Base-by-base conservation (phyloP, 2,113 vertebrate species). In the Ranitomeya imitator region DNA sequence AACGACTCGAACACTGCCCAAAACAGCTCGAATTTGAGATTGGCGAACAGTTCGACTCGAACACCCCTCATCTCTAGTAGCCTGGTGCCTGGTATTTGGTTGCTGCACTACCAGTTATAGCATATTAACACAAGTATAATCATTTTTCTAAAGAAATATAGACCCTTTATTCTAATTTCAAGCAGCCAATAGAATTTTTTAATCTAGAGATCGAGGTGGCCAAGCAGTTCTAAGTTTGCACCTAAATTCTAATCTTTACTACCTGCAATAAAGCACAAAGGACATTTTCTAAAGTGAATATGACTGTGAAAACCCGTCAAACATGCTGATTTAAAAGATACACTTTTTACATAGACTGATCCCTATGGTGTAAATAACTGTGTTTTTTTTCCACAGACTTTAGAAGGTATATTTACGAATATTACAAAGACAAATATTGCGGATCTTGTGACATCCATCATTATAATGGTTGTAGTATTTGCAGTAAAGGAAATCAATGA, bases 401-500 rank as follows among this genome's bases (percentile, higher is more conserved):
- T 99, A 78, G 83, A 94, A 89, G 94, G 93, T 0, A 7, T 98
- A 88, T 97, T 99, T 88, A 91, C 85, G 14, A 95, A 97, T 89
- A 98, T 99, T 89, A 88, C 92, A 2, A 45, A 96, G 0, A 95
- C 95, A 82, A 99, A 99, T 15, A 78, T 97, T 0, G 96, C 97
- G 45, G 98, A 98, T 88, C 93, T 99, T 19, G 94, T 99, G 89
- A 98, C 97, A 0, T 92, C 97, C 10, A 52, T 98, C 59, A 21
- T 98, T 79, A 94, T 98, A 90, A 94, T 99, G 90, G 65, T 96
- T 73, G 80, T 95, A 1, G 97, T 99, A 88, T 97, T 96, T 0
- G 87, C 93, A 1, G 95, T 98, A 26, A 99, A 99, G 91, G 98
- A 99, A 92, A 71, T 99, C 21, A 99, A 99, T 0, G 95, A 99